Evolutionary conservation across 2,113 vertebrate species (phyloP).

Genomic region (Daboia siamensis): DNA sequence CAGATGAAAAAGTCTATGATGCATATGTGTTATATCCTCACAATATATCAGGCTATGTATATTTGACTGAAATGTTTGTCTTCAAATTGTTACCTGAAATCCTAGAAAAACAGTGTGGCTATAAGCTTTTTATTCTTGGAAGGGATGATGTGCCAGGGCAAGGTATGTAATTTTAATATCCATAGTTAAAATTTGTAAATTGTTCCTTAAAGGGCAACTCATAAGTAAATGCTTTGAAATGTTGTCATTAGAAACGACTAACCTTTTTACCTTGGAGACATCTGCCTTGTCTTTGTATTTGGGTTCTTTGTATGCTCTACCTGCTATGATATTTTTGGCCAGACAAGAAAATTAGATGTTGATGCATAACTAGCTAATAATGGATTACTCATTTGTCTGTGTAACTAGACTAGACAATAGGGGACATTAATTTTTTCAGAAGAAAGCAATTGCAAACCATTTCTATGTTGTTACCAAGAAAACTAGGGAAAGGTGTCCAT

Average conservation of each 20-base stretch:
- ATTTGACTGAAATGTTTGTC: conserved; percentile 72
- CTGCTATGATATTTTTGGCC: not conserved
- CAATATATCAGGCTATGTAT: conserved; percentile 50
- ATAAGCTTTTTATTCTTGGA: conserved; percentile 85
- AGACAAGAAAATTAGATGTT: not conserved
- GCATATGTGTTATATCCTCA: conserved; percentile 87
- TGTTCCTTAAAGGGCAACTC: not conserved
- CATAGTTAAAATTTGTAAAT: not conserved
- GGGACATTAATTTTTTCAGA: not conserved
- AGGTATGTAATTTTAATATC: conserved; percentile 67
- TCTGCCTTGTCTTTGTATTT: not conserved
- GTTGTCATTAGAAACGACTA: not conserved
- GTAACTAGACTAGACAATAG: not conserved
- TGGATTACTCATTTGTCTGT: conserved; percentile 3
- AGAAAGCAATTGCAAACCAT: not conserved
- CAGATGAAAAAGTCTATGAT: conserved; percentile 87
- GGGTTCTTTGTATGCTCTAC: not conserved
- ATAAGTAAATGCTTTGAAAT: not conserved
- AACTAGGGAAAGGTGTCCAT: not conserved
- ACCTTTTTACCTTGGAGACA: not conserved
- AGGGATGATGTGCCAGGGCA: conserved; percentile 83
- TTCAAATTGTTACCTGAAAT: conserved; percentile 82
- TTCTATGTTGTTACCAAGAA: not conserved
- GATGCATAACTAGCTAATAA: not conserved
- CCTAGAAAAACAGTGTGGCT: conserved; percentile 83